These are phyloP conservation scores for Scaptodrosophila latifasciaeformis DNA, from an alignment of 2,888 invertebrate species.

Conservation along the genomic window DNA sequence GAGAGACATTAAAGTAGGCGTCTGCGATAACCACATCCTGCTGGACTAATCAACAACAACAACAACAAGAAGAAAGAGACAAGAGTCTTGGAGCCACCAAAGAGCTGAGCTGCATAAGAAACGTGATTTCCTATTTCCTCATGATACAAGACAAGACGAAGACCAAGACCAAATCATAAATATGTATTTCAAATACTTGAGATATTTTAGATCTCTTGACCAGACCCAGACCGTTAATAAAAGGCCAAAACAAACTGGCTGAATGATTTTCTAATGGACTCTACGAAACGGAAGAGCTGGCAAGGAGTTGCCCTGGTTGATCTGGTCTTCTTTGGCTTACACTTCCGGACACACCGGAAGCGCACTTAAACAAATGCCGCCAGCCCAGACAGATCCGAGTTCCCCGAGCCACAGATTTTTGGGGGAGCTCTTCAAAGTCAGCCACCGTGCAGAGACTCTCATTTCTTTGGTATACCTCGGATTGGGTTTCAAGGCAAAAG, in stretches of 20 bases:
- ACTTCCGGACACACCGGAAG: slow-evolving; percentile 15
- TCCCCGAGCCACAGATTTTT: slow-evolving; percentile 40
- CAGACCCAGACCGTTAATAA: background rate
- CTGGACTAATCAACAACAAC: slow-evolving; percentile 50
- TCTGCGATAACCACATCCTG: slow-evolving; percentile 51
- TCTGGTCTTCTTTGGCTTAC: background rate
- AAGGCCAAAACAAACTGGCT: too few species aligned
- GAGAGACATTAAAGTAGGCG: slow-evolving; percentile 66
- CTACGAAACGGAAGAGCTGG: too few species aligned
- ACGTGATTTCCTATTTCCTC: slow-evolving; percentile 66
- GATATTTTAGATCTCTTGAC: background rate
- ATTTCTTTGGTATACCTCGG: slow-evolving; percentile 34
- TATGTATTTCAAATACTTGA: background rate
- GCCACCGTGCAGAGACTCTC: background rate
- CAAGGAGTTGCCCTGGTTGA: too few species aligned
- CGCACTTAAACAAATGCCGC: slow-evolving; percentile 12
- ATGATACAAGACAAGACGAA: background rate
- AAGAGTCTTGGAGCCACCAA: background rate
- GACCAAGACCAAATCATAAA: too few species aligned
- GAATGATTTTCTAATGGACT: slow-evolving; percentile 3
- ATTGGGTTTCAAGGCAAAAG: slow-evolving; percentile 48
- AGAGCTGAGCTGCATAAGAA: slow-evolving; percentile 26
- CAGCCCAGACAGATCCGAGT: slow-evolving; percentile 13
- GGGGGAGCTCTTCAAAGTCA: slow-evolving; percentile 26
- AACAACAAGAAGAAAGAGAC: slow-evolving; percentile 1